Percentiles rank a stretch among this genome's conserved stretches.
Evolutionary conservation across 2,113 vertebrate genomes (phyloP).

Genomic region (human): GRCh38 chr11:24563501-24564000

Average conservation of each 20-base stretch:
- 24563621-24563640: not conserved
- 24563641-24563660: not conserved
- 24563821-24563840: not conserved
- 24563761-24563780: not conserved
- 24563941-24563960: not conserved
- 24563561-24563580: not conserved
- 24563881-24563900: not conserved
- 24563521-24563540: not conserved
- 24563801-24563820: not conserved
- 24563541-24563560: not conserved
- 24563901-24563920: not conserved
- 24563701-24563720: not conserved
- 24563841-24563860: not conserved
- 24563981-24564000: not conserved
- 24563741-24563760: not conserved
- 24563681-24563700: not conserved
- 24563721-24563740: not conserved
- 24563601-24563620: not conserved
- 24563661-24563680: not conserved
- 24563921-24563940: not conserved
- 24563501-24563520: not conserved
- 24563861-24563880: not conserved
- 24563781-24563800: not conserved
- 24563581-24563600: not conserved
- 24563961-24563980: not conserved